A percentile compares a stretch with the other conserved stretches of the same genome.
These are phyloP conservation scores for Archivesica marissinica DNA, from an alignment of 1,140 invertebrate species.

Conservation along the genomic window DNA sequence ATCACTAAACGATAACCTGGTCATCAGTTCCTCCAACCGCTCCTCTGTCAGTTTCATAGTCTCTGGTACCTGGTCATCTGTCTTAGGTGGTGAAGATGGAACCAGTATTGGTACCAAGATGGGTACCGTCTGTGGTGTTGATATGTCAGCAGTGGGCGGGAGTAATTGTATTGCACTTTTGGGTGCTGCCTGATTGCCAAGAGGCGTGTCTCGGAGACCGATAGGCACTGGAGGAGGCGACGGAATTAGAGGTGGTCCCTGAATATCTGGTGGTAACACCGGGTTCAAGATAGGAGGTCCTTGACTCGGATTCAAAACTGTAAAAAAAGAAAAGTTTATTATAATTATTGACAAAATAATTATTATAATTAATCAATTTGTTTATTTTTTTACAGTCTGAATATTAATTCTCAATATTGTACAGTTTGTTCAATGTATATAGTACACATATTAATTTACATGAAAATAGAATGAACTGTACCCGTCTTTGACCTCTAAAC, in stretches of 20 bases:
- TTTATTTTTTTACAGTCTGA: too few species aligned
- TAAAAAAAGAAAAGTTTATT: neutral
- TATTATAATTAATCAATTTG: too few species aligned
- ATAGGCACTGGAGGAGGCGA: slow-evolving; percentile 18
- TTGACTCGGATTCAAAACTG: slow-evolving; percentile 48
- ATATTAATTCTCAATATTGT: too few species aligned
- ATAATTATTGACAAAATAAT: neutral
- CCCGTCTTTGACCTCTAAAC: too few species aligned
- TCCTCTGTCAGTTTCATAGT: slow-evolving; percentile 13
- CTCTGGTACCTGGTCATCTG: neutral
- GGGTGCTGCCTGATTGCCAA: slow-evolving; percentile 56
- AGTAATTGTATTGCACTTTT: slow-evolving; percentile 48
- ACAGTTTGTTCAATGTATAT: too few species aligned
- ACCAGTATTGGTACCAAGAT: slow-evolving; percentile 40
- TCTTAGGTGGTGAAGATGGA: slow-evolving; percentile 10
- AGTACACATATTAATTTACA: too few species aligned
- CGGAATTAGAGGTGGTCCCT: slow-evolving; percentile 24
- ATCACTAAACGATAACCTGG: slow-evolving; percentile 11
- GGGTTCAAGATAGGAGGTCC: slow-evolving; percentile 47
- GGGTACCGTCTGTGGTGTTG: slow-evolving; percentile 50
- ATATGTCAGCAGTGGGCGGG: slow-evolving; percentile 31
- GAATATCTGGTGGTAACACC: slow-evolving; percentile 36
- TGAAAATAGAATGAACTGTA: too few species aligned
- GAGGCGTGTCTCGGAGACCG: slow-evolving; percentile 56
- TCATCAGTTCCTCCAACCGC: slow-evolving; percentile 33